These are phyloP conservation scores for Acleris sparsana DNA, from an alignment of 2,888 invertebrate genomes.

Conservation along the genomic window DNA sequence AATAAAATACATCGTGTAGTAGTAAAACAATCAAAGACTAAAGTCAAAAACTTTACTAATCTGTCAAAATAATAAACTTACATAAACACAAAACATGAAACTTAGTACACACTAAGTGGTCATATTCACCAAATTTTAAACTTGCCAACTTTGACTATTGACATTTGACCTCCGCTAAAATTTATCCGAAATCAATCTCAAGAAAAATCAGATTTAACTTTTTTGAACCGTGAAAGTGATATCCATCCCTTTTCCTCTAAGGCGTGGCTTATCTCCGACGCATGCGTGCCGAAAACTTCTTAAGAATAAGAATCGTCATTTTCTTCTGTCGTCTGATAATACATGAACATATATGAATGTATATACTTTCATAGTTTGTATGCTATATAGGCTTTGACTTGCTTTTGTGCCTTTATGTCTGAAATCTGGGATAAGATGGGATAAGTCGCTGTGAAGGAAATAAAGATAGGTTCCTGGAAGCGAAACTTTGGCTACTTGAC, in stretches of 20 bases:
- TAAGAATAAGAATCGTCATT: slow-evolving; percentile 75
- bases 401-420: slow-evolving; percentile 21
- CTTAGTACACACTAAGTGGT: too few relatives aligned
- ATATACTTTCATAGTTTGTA: slow-evolving; percentile 40
- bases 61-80: too few relatives aligned
- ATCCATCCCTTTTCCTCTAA: slow-evolving; percentile 65
- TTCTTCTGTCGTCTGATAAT: slow-evolving; percentile 63
- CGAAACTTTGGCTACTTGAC: background rate
- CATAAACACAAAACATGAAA: background rate
- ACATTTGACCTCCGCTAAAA: slow-evolving; percentile 36
- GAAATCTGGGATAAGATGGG: slow-evolving; percentile 11
- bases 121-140: too few relatives aligned
- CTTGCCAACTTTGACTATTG: background rate
- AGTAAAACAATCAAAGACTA: too few relatives aligned
- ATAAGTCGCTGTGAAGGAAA: slow-evolving; percentile 1
- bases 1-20: too few relatives aligned
- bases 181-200: slow-evolving; percentile 71
- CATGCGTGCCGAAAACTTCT: slow-evolving; percentile 69
- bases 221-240: slow-evolving; percentile 55
- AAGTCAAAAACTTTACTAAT: too few relatives aligned
- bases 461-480: background rate
- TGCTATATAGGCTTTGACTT: slow-evolving; percentile 37
- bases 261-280: slow-evolving; percentile 69
- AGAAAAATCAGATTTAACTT: slow-evolving; percentile 57
- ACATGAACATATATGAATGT: slow-evolving; percentile 55